A percentile compares a stretch with the other conserved stretches of the same genome.
Evolutionary conservation across 2,113 vertebrate genomes (phyloP).

Genomic region (Rhinoptilus africanus): DNA sequence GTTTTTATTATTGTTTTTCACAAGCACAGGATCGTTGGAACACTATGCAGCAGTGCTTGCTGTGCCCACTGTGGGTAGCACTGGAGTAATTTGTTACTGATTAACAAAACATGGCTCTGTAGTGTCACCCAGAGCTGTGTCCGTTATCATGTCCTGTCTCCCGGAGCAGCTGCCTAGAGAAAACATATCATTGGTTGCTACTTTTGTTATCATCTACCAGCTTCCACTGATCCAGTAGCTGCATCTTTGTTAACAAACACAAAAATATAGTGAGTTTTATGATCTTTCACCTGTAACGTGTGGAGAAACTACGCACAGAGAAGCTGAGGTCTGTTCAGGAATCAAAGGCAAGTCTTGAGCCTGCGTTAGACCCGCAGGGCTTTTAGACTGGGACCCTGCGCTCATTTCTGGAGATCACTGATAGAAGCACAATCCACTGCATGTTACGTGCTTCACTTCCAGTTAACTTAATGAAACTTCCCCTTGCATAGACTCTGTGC

Average conservation of each 20-base stretch:
- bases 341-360: background rate
- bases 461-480: background rate
- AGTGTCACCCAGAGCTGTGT: background rate
- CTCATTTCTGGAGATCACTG: background rate
- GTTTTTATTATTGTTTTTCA: background rate
- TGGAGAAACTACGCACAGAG: background rate
- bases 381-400: background rate
- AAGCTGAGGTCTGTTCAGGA: background rate
- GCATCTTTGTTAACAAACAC: background rate
- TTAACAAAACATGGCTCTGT: background rate
- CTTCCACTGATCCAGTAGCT: background rate
- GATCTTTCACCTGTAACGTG: background rate
- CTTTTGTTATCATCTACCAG: background rate
- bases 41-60: background rate
- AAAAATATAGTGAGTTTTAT: background rate
- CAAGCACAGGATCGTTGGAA: background rate
- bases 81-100: background rate
- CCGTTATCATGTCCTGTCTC: background rate
- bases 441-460: background rate
- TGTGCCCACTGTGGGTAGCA: fast-evolving
- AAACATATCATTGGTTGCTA: fast-evolving
- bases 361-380: background rate
- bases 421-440: background rate
- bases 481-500: background rate
- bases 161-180: background rate